Conservation (phyloP, 1,140 invertebrate species). For the Hyles vespertilio region DNA sequence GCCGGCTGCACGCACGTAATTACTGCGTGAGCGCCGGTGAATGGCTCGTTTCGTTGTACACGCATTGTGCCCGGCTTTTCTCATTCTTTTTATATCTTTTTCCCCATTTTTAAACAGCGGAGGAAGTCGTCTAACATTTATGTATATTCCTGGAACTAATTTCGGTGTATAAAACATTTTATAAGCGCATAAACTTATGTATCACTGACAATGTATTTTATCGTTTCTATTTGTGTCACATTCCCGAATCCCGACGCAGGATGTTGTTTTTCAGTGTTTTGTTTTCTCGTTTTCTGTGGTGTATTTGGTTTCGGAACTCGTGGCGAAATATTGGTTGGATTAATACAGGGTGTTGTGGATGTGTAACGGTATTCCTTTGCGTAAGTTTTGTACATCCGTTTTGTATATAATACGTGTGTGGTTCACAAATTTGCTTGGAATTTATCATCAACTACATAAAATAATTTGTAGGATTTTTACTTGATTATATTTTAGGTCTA, state of each 20-base stretch:
- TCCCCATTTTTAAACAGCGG: constrained; percentile 41
- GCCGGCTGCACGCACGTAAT: constrained; percentile 36
- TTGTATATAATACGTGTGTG: too few species aligned
- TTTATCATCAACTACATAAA: too few species aligned
- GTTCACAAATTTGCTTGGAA: too few species aligned
- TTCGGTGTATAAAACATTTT: constrained; percentile 45
- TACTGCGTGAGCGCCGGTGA: constrained; percentile 29
- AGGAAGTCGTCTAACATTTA: constrained; percentile 55
- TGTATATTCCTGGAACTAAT: constrained; percentile 54
- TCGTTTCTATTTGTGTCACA: constrained; percentile 55
- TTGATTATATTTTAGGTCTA: too few species aligned
- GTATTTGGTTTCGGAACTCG: not conserved
- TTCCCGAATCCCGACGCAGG: constrained; percentile 30
- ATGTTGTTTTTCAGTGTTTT: constrained; percentile 58
- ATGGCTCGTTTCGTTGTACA: constrained; percentile 43
- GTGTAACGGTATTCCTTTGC: too few species aligned
- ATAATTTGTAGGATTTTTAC: too few species aligned
- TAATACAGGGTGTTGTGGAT: too few species aligned
- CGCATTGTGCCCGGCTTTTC: constrained; percentile 43
- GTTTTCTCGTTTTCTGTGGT: constrained; percentile 5
- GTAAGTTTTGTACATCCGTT: too few species aligned
- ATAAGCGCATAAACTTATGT: constrained; percentile 42
- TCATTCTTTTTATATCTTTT: constrained; percentile 41
- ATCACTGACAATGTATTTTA: constrained; percentile 46
- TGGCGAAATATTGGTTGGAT: too few species aligned